Base-by-base conservation (phyloP, 2,888 invertebrate species). In the Entomobrya multifasciata region DNA sequence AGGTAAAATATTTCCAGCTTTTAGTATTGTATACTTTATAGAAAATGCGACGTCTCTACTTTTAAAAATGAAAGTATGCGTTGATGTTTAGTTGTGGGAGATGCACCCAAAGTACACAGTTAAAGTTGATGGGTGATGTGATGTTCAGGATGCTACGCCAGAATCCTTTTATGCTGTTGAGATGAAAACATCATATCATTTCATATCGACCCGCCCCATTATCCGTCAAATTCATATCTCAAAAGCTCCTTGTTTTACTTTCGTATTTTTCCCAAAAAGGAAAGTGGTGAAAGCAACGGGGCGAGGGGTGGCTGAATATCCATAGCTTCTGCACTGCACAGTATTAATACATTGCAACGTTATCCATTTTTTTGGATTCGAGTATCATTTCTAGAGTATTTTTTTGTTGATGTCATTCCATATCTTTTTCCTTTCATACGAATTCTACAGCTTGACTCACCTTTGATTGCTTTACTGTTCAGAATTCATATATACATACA, bases 121-220 rank as follows among this genome's bases (percentile, higher is more conserved):
- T 65, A 15, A 30, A 30, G 15, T 22, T 62, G 36, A 36, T 17
- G 65, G 36, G 65, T 36, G 36, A 17, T 55, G 20, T 20, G 20
- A 17, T 20, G 55, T 3, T 11, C 41, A 41, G 17, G 62, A 55
- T 80, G 36, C 57, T 41, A n/a, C 36, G 25, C 25, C 30, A 30
- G 0, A 25, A 80, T 70, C 52, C 30, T 80, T 30, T 27, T 49
- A 47, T 41, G 17, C 67, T 70, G 41, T 52, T 70, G 70, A 80
- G 62, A n/a, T n/a, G n/a, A n/a, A n/a, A 80, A 80, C n/a, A 67
- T 36, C 41, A 36, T 80, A 80, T 80, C 80, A 80, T 52, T 80
- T 80, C 80, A 49, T 57, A 70, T 80, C 70, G 55, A 52, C 70
- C 80, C 55, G 57, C 70, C 65, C 79, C 79, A 79, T 79, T 79